These are phyloP conservation scores for Gavialis gangeticus DNA, from an alignment of 2,113 vertebrate species.

Conservation along the genomic window DNA sequence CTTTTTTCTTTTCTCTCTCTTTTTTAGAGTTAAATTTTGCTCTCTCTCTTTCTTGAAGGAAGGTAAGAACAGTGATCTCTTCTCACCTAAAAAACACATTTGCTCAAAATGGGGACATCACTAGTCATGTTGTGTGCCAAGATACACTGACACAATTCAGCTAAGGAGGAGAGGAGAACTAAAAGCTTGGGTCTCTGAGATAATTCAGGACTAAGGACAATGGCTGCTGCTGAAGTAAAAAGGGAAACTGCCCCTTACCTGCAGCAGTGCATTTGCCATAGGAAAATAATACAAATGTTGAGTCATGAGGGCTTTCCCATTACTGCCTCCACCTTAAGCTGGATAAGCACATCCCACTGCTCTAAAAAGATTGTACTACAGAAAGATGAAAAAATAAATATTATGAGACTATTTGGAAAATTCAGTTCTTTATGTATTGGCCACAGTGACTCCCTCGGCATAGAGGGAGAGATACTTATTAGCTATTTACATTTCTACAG, in stretches of 20 bases:
- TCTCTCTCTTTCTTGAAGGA: not conserved
- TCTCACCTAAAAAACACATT: not conserved
- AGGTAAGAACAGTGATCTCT: not conserved
- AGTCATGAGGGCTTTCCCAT: not conserved
- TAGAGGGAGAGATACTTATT: not conserved
- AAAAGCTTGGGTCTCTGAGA: not conserved
- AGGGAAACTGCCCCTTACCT: not conserved
- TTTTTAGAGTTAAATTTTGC: not conserved
- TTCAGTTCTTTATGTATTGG: not conserved
- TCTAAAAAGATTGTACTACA: not conserved
- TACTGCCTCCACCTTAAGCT: not conserved
- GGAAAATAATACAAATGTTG: not conserved
- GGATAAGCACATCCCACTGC: not conserved
- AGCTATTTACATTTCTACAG: not conserved
- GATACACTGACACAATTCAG: not conserved
- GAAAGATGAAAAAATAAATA: not conserved
- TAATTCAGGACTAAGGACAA: not conserved
- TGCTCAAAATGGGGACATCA: not conserved
- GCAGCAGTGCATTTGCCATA: not conserved
- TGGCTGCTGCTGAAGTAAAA: not conserved
- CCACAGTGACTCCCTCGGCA: not conserved
- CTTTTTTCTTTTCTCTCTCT: not conserved
- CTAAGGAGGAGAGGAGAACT: not conserved
- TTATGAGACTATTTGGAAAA: not conserved
- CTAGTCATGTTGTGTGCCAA: not conserved